Conservation (phyloP, 2,888 invertebrate genomes). For the Drosophila fulvimacula region DNA sequence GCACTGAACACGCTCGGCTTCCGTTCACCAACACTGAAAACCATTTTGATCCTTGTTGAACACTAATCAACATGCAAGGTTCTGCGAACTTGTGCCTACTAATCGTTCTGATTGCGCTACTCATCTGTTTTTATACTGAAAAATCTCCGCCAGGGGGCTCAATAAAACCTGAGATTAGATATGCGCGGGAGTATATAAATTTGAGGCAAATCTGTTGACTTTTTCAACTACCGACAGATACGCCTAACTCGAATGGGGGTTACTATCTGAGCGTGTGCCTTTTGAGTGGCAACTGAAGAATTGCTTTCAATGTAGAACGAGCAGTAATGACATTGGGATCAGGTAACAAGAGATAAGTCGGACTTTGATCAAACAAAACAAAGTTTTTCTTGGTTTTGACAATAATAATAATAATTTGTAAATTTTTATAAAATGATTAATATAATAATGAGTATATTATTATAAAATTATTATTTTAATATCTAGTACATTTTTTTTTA, state of each 20-base stretch:
- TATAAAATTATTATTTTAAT: too few relatives aligned
- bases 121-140: slow-evolving; percentile 54
- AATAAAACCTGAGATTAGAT: slow-evolving; percentile 63
- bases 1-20: slow-evolving; percentile 52
- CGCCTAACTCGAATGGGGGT: slow-evolving; percentile 10
- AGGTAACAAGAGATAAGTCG: neutral
- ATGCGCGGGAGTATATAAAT: slow-evolving; percentile 18
- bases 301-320: slow-evolving; percentile 2
- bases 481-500: too few relatives aligned
- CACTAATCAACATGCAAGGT: slow-evolving; percentile 11
- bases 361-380: neutral
- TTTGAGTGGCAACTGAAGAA: slow-evolving; percentile 23
- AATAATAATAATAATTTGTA: neutral
- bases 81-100: slow-evolving; percentile 41
- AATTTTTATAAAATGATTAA: neutral
- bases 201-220: slow-evolving; percentile 4
- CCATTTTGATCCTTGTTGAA: slow-evolving; percentile 45
- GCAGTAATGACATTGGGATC: neutral
- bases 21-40: slow-evolving; percentile 19
- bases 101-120: slow-evolving; percentile 28
- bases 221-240: slow-evolving; percentile 21
- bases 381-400: too few relatives aligned
- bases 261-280: slow-evolving; percentile 19
- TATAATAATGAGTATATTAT: too few relatives aligned
- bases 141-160: slow-evolving; percentile 35